Percentiles rank a stretch among this genome's conserved stretches.
phyloP scores from a whole-genome alignment of 2,113 vertebrate species.

The Crotalus horridus region DNA sequence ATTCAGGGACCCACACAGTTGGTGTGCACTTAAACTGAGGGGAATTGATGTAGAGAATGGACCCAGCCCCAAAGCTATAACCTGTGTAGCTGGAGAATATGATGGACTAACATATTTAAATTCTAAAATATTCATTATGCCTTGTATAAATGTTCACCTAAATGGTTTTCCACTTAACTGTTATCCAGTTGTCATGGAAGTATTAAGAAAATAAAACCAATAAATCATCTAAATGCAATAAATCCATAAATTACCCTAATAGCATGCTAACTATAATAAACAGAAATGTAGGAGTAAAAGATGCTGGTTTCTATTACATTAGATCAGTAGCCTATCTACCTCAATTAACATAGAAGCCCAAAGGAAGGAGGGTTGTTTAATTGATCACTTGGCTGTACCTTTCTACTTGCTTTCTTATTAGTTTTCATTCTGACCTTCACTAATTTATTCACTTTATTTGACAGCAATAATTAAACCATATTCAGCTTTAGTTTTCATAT shows the following conservation, averaged over 20 bases:
- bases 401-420: slow-evolving; percentile 42
- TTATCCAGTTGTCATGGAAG: slow-evolving; percentile 63
- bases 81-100: background rate
- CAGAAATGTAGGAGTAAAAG: background rate
- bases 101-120: background rate
- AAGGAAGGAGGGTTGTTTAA: slow-evolving; percentile 17
- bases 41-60: background rate
- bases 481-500: slow-evolving; percentile 31
- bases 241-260: background rate
- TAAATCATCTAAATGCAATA: slow-evolving; percentile 22
- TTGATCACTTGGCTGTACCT: slow-evolving; percentile 44
- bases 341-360: background rate
- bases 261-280: slow-evolving; percentile 38
- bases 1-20: background rate
- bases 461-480: background rate
- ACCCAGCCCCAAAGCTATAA: background rate
- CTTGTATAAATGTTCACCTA: slow-evolving; percentile 58
- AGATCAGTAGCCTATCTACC: background rate
- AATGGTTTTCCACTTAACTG: slow-evolving; percentile 75
- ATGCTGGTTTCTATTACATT: background rate
- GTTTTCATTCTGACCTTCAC: slow-evolving; percentile 29
- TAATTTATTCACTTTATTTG: slow-evolving; percentile 34
- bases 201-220: slow-evolving; percentile 43
- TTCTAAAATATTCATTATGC: slow-evolving; percentile 42
- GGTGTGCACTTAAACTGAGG: background rate